phyloP scores from a whole-genome alignment of 1,140 invertebrate genomes.

The Drosophila equinoxialis region DNA sequence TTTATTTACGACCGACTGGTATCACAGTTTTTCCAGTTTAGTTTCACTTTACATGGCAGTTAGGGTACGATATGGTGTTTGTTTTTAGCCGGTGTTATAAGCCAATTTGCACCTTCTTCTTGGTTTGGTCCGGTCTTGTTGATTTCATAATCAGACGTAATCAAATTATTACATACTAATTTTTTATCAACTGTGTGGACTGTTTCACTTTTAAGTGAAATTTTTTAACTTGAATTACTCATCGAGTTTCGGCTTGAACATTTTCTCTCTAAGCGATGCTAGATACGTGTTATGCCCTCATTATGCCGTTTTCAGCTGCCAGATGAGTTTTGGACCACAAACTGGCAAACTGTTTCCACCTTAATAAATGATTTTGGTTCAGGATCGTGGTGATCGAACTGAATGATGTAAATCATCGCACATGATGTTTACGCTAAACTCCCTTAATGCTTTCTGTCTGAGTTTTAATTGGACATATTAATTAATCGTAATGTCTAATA shows the following conservation, averaged over 20 bases:
- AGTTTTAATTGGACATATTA: not conserved
- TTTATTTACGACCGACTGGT: conserved; percentile 25
- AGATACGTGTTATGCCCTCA: conserved; percentile 16
- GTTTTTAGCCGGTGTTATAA: conserved; percentile 15
- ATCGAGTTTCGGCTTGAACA: conserved; percentile 51
- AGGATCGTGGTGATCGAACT: not conserved
- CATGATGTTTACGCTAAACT: not conserved
- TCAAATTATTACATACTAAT: conserved; percentile 37
- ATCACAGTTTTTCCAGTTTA: conserved; percentile 62
- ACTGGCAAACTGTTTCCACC: not conserved
- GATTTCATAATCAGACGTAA: conserved; percentile 45
- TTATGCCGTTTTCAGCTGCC: conserved; percentile 6
- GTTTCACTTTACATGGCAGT: conserved; percentile 51
- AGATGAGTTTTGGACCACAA: conserved; percentile 12
- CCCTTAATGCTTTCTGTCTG: not conserved
- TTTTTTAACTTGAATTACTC: conserved; percentile 17
- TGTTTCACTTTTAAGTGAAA: conserved; percentile 39
- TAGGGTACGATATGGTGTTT: conserved; percentile 1
- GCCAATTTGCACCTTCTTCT: conserved; percentile 62
- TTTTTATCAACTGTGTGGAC: conserved; percentile 31
- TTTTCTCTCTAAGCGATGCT: conserved; percentile 34
- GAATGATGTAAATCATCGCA: not conserved
- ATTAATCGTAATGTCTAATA: not conserved
- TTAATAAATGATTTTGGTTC: not conserved
- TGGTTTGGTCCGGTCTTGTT: not conserved